Evolutionary conservation across 2,113 vertebrate genomes (phyloP).

Genomic region (Anoplopoma fimbria): DNA sequence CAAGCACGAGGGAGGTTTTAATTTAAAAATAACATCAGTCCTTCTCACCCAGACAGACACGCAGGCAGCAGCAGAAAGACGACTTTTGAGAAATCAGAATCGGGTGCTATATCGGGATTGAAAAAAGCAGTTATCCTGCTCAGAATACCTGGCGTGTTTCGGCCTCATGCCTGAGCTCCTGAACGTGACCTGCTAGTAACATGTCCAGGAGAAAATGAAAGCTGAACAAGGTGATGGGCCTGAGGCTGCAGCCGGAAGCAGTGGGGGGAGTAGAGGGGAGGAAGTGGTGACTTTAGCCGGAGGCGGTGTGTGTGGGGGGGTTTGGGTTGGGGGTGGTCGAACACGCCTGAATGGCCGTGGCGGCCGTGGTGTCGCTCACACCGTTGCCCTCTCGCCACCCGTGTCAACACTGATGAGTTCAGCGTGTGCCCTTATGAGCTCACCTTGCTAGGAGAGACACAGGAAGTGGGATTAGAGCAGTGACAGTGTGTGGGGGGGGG

Average conservation of each 20-base stretch:
- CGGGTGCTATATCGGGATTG: neutral
- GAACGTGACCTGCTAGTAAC: conserved; percentile 53
- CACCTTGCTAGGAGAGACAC: conserved; percentile 86
- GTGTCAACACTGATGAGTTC: conserved; percentile 84
- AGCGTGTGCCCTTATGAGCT: conserved; percentile 83
- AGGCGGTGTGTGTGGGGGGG: neutral
- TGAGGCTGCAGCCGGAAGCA: conserved; percentile 61
- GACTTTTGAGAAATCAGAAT: accelerated
- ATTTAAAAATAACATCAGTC: conserved; percentile 17
- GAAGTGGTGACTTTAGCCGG: conserved; percentile 53
- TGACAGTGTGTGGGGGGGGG: conserved; percentile 69
- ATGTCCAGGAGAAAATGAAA: conserved; percentile 58
- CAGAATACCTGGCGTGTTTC: neutral
- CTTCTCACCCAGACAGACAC: conserved; percentile 6
- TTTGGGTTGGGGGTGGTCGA: neutral
- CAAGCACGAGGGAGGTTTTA: neutral
- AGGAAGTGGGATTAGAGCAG: conserved; percentile 77
- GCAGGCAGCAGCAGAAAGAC: too few relatives aligned
- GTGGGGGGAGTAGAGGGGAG: conserved; percentile 30
- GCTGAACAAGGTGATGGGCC: conserved; percentile 72
- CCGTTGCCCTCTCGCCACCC: conserved; percentile 72
- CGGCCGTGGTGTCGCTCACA: conserved; percentile 63
- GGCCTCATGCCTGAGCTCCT: neutral
- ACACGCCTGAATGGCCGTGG: conserved; percentile 61
- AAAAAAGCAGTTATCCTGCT: neutral